These are phyloP conservation scores for Eupithecia tripunctaria DNA, from an alignment of 2,888 invertebrate species.

Conservation along the genomic window DNA sequence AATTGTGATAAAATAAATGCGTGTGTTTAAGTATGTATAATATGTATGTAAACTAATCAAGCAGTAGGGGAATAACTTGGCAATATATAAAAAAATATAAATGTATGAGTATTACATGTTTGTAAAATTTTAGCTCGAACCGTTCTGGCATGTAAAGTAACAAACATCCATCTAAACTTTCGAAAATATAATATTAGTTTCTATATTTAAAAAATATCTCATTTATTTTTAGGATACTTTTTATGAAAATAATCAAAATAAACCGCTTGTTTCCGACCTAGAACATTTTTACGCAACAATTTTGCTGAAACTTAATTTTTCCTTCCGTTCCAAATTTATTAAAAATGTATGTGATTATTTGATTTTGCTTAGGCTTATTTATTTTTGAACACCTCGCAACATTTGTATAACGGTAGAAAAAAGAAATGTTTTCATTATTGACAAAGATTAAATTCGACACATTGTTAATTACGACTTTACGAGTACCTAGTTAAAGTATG, in stretches of 20 bases:
- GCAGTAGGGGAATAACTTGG: too few relatives aligned
- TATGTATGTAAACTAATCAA: too few relatives aligned
- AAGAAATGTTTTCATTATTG: not conserved
- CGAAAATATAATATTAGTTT: too few relatives aligned
- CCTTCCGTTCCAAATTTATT: not conserved
- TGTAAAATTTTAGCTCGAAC: too few relatives aligned
- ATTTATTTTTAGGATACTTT: not conserved
- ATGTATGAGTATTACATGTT: too few relatives aligned
- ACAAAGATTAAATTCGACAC: not conserved
- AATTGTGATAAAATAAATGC: too few relatives aligned
- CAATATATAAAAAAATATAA: too few relatives aligned
- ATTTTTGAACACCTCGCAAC: not conserved
- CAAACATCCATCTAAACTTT: too few relatives aligned
- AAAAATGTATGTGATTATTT: not conserved
- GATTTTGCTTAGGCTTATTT: not conserved
- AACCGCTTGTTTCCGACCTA: not conserved
- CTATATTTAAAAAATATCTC: not conserved
- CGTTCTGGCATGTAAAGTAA: too few relatives aligned
- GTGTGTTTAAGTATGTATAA: too few relatives aligned
- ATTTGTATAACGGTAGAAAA: not conserved
- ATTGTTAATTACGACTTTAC: not conserved
- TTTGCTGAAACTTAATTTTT: not conserved
- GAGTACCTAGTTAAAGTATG: too few relatives aligned
- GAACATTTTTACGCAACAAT: not conserved
- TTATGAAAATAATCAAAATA: not conserved